Base-by-base conservation (phyloP, 1,140 invertebrate species). In the Planococcus citri region DNA sequence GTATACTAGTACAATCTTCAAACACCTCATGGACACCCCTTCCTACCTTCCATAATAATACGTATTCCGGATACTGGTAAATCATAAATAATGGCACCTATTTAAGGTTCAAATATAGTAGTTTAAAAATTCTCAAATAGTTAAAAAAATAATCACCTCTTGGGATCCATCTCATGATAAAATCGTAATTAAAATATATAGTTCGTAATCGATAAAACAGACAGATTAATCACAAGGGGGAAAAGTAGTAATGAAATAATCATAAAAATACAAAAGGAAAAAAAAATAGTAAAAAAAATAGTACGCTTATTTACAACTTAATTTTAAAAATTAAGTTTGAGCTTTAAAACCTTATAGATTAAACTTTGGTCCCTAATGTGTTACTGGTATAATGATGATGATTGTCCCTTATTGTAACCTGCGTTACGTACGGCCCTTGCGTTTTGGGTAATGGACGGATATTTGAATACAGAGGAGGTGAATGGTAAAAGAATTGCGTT, bases 351-450 rank as follows among this genome's bases (percentile, higher is more conserved):
- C 60, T 64, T 64, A 64, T 17, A 64, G 24, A 24, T 64, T 64
- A 64, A 64, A 64, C 60, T 64, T 64, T 64, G 60, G 60, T 64
- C 68, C 51, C 37, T 69, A 71, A 64, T 64, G 67, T 68, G 25
- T 64, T 60, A 58, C 61, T 58, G 61, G 70, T 60, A 22, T 67
- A 58, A 51, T 70, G 69, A 6, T 70, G 71, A 33, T 75, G 72
- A 64, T 77, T 75, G 25, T 80, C 78, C 14, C 74, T 60, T 57
- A 81, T 79, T 17, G 78, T 83, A 22, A 84, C 83, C 69, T 84
- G 83, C 1, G 83, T 85, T 0, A 84, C 78, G 70, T 84, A 84
- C 0, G 83, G 83, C 0, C 83, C 83, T 4, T 37, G 33, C 9
- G 51, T 27, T 60, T 71, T 68, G 0, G 81, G 78, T 70, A 78